A percentile compares a stretch with the other conserved stretches of the same genome.
Evolutionary conservation across 2,888 invertebrate genomes (phyloP).

Genomic region (Aspidapion aeneum): DNA sequence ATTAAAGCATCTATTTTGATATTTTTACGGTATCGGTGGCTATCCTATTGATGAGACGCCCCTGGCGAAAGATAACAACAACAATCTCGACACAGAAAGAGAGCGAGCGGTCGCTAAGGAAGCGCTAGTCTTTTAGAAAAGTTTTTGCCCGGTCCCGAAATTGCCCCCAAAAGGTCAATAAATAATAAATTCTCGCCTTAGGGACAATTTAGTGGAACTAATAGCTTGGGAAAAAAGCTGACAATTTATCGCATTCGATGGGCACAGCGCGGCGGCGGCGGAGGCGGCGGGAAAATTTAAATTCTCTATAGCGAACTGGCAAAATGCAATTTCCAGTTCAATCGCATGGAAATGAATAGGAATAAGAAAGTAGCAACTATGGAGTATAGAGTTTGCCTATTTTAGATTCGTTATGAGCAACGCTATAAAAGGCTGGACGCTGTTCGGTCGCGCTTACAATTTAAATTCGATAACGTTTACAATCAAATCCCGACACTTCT

Average conservation of each 20-base stretch:
- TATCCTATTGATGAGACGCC: too few relatives aligned
- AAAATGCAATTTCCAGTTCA: constrained; percentile 17
- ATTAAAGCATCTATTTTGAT: too few relatives aligned
- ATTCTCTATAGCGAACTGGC: constrained; percentile 13
- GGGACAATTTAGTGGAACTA: background rate
- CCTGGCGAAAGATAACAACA: background rate
- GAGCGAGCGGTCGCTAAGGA: too few relatives aligned
- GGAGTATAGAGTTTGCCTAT: background rate
- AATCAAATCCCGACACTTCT: background rate
- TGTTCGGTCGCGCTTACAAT: background rate
- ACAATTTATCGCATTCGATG: background rate
- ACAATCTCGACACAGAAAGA: background rate
- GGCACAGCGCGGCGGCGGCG: too few relatives aligned
- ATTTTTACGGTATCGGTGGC: too few relatives aligned
- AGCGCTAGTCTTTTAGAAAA: background rate
- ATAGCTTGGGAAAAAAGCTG: background rate
- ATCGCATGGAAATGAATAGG: constrained; percentile 17
- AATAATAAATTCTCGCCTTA: background rate
- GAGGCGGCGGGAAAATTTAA: constrained; percentile 15
- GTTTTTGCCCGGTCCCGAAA: background rate
- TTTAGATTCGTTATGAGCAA: background rate
- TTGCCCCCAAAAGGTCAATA: background rate
- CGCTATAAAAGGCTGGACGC: background rate
- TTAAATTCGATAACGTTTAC: background rate
- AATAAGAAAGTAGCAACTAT: constrained; percentile 6